phyloP scores from a whole-genome alignment of 2,797 vertebrate species.

The Enteromius viviparus region DNA sequence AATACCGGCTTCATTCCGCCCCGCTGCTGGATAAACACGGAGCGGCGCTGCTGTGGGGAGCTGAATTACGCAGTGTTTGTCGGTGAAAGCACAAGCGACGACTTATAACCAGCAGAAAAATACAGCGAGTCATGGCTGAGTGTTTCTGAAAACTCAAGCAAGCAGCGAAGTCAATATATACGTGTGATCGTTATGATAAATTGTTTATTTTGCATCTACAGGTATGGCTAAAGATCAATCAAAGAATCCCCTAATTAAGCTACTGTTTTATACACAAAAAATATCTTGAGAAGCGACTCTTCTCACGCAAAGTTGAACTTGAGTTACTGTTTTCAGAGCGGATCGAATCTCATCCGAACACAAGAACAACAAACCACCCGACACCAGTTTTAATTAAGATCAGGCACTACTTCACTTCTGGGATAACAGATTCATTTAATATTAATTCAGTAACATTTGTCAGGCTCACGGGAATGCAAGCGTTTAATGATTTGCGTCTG shows the following conservation, averaged over 20 bases:
- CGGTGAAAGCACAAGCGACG: conserved; percentile 57
- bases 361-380: not conserved
- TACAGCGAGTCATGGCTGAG: not conserved
- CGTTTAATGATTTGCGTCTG: not conserved
- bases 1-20: conserved; percentile 72
- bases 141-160: not conserved
- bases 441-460: not conserved
- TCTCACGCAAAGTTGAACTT: not conserved
- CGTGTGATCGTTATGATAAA: not conserved
- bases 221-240: not conserved
- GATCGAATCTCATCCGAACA: not conserved
- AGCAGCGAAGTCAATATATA: not conserved
- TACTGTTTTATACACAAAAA: not conserved
- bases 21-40: conserved; percentile 74
- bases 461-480: not conserved
- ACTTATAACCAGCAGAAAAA: conserved; percentile 43
- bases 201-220: not conserved
- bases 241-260: not conserved
- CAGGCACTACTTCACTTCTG: not conserved
- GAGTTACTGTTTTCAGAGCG: not conserved
- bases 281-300: not conserved
- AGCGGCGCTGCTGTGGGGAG: conserved; percentile 65
- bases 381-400: conserved; percentile 21
- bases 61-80: conserved; percentile 67
- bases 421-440: not conserved